Conservation (phyloP, 2,797 vertebrate species). For the Acropternis orthonyx region DNA sequence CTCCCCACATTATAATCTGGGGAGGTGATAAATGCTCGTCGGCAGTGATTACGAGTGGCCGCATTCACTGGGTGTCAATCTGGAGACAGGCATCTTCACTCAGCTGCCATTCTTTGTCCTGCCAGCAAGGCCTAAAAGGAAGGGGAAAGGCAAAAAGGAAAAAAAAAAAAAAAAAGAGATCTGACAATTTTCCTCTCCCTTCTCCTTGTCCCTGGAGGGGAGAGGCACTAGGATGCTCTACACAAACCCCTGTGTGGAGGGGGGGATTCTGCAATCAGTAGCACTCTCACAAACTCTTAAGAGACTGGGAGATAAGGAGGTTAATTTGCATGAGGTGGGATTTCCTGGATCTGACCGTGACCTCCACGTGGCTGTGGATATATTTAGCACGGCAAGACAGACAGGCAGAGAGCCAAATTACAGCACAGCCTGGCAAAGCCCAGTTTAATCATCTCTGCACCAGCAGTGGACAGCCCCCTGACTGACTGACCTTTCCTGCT, state of each 20-base stretch:
- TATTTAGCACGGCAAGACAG: background rate
- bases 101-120: background rate
- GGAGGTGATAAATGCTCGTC: constrained; percentile 25
- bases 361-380: background rate
- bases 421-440: background rate
- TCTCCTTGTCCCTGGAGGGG: background rate
- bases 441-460: background rate
- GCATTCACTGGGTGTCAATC: background rate
- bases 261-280: background rate
- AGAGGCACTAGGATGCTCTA: background rate
- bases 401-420: background rate
- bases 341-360: background rate
- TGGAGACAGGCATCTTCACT: background rate
- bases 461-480: background rate
- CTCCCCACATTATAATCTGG: constrained; percentile 4
- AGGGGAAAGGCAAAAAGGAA: accelerated
- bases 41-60: background rate
- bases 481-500: background rate
- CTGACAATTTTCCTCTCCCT: background rate
- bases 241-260: accelerated
- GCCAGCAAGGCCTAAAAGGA: background rate
- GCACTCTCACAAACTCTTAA: background rate
- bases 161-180: background rate
- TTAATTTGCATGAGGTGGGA: background rate
- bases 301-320: background rate